Base-by-base conservation (phyloP, 2,888 invertebrate genomes). In the Neelides folsomi region DNA sequence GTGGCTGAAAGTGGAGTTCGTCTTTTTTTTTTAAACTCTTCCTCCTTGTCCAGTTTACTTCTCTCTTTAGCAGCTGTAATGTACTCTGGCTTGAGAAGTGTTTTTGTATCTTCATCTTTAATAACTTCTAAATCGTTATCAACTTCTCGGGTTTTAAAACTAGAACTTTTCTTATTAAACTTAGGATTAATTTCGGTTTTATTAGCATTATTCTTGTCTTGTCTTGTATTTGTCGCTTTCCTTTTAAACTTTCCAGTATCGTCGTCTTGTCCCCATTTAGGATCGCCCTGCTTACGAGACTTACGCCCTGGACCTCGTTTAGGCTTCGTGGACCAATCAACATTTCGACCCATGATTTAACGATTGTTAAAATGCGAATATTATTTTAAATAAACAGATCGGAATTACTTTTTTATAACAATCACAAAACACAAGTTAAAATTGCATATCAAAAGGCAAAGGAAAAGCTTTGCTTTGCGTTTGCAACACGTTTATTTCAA, bases 221-320 rank as follows among this genome's bases (percentile, higher is more conserved):
- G n/a, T n/a, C n/a, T n/a, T n/a, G n/a, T n/a, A n/a, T n/a, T 12
- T 15, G 20, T 8, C 7, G 8, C 7, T 13, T 47, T 16, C 9
- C 12, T 52, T 13, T 18, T 12, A 2, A 10, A 20, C 13, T 18
- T 12, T 12, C 2, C 34, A 6, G 41, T 36, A 39, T 36, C 12
- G 6, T 34, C 13, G 27, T 27, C 27, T 27, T 27, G 27, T 27
- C 27, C 27, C 27, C 27, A 27, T 27, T 27, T 74, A 1, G 93
- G 92, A 64, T 84, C 82, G 41, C 79, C 79, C 68, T 93, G 93
- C 68, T 92, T 93, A 63, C 81, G 83, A 0, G 88, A 75, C 71
- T 92, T 93, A 59, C 81, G 79, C 0, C 90, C 92, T 8, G 86
- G 88, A 0, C 90, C 90, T 66, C 81, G 83, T 68, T 85, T 85